These are phyloP conservation scores for Florisuga fusca DNA, from an alignment of 2,797 vertebrate species.

Conservation along the genomic window DNA sequence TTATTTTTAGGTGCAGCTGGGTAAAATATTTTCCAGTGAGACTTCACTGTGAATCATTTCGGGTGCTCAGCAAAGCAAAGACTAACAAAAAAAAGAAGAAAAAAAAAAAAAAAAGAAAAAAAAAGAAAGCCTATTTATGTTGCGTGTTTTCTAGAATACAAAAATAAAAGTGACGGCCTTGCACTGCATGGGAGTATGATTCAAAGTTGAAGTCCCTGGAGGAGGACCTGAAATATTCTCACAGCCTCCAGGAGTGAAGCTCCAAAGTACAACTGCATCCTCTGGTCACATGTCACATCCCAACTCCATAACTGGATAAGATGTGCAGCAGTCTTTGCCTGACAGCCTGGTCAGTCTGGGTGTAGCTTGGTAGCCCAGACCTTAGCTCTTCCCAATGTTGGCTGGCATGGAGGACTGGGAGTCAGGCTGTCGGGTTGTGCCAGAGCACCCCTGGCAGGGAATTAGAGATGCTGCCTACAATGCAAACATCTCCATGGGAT, in stretches of 20 bases:
- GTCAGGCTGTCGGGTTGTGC: not conserved
- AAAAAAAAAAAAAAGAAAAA: not conserved
- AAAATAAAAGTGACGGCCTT: not conserved
- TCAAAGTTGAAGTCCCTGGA: not conserved
- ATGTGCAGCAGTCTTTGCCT: not conserved
- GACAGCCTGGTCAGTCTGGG: not conserved
- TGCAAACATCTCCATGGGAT: not conserved
- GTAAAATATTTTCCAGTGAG: conserved; percentile 45
- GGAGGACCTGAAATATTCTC: not conserved
- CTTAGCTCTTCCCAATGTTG: not conserved
- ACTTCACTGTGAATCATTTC: conserved; percentile 1
- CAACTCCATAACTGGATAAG: not conserved
- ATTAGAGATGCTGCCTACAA: not conserved
- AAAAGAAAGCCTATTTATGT: not conserved
- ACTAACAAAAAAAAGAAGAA: not conserved
- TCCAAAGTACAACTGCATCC: not conserved
- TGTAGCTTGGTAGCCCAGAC: not conserved
- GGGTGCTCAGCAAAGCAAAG: not conserved
- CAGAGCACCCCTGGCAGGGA: rapidly evolving
- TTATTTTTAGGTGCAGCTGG: conserved; percentile 53
- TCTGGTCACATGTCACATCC: not conserved
- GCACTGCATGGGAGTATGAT: not conserved
- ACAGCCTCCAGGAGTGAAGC: not conserved
- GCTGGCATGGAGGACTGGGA: not conserved
- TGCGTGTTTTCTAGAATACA: conserved; percentile 1